Percentiles rank a stretch among this genome's conserved stretches.
Evolutionary conservation across 2,888 invertebrate genomes (phyloP).

Genomic region (Brenthis hecate): DNA sequence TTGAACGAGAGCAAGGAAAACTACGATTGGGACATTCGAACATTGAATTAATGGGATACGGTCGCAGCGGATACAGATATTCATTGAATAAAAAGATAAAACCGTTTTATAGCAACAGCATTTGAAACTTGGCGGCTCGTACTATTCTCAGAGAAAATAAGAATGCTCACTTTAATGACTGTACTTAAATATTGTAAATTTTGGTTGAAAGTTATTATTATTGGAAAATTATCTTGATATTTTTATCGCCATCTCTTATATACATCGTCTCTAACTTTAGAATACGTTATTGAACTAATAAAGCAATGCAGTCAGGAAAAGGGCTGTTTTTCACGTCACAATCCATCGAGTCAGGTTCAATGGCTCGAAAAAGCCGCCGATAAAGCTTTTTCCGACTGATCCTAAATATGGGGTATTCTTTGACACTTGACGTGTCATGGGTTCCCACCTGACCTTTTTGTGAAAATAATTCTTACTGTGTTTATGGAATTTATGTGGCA

Average conservation of each 20-base stretch:
- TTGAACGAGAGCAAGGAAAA: slow-evolving; percentile 43
- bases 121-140: slow-evolving; percentile 36
- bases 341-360: slow-evolving; percentile 46
- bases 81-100: slow-evolving; percentile 40
- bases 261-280: slow-evolving; percentile 8
- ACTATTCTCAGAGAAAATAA: slow-evolving; percentile 18
- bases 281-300: slow-evolving; percentile 44
- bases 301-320: slow-evolving; percentile 44
- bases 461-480: slow-evolving; percentile 22
- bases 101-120: slow-evolving; percentile 36
- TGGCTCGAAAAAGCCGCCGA: slow-evolving; percentile 55
- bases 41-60: slow-evolving; percentile 53
- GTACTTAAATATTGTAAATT: slow-evolving; percentile 6
- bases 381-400: slow-evolving; percentile 49
- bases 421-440: slow-evolving; percentile 48
- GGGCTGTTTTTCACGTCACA: slow-evolving; percentile 51
- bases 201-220: not conserved
- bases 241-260: no score
- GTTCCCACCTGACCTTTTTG: slow-evolving; percentile 27
- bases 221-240: no score
- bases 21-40: slow-evolving; percentile 55
- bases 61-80: slow-evolving; percentile 39
- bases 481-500: not conserved
- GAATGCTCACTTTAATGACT: slow-evolving; percentile 18
- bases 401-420: slow-evolving; percentile 47